Base-by-base conservation (phyloP, 2,797 vertebrate genomes). In the Epinephelus awoara region DNA sequence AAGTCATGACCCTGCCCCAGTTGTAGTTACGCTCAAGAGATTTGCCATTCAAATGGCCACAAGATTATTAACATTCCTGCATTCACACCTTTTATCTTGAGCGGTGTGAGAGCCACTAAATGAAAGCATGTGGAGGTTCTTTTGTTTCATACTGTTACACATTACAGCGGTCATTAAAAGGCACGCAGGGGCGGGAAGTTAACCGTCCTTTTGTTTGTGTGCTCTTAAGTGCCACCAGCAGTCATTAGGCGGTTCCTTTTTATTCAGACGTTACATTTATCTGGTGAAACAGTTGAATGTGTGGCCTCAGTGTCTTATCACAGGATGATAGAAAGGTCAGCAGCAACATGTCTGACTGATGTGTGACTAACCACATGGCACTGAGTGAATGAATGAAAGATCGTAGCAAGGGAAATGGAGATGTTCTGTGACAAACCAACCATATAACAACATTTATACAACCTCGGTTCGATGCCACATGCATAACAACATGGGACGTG, bases 301-400 rank as follows among this genome's bases (percentile, higher is more conserved):
- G n/a, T 25, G 21, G 25, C 12, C 50, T 38, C 5, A 13, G 5
- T 3, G 7, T 13, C 51, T n/a, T 19, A 68, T 62, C 72, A 54
- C 82, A 64, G 15, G 38, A 64, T 58, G 68, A 47, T 54, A 56
- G 7, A 15, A 23, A 15, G 21, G 44, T 75, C 50, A 51, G 25
- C 57, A 25, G 19, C 65, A n/a, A 14, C 54, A 9, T 15, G 8
- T 21, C 44, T 21, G 62, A 34, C 50, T 7, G 21, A 40, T 19
- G 42, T 47, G 21, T 59, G 66, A 57, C 54, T 13, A n/a, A 8
- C 14, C 15, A 2, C 19, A 2, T 18, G 12, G 21, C 21, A 14
- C 4, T 6, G 14, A 44, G 23, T 52, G 46, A 79, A 25, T 17
- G n/a, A 38, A n/a, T 47, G 57, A 47, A 23, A 14, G 40, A 18